Evolutionary conservation across 2,113 vertebrate genomes (phyloP).

Genomic region (Trematocara variabile): DNA sequence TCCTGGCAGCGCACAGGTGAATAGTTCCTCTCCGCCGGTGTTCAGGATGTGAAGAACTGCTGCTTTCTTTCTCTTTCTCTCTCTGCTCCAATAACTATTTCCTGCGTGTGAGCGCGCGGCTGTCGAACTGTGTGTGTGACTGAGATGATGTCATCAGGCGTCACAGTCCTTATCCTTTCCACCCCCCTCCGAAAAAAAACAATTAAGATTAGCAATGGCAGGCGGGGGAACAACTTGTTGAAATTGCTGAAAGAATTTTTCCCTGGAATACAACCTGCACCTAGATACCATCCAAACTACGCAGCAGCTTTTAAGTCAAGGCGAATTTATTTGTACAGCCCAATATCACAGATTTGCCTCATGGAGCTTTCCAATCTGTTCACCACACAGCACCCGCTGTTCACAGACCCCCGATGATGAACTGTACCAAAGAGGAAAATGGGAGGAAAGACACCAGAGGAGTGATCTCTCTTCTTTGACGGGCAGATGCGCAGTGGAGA

Average conservation of each 20-base stretch:
- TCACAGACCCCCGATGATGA: background rate
- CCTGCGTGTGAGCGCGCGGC: background rate
- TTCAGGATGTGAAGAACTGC: background rate
- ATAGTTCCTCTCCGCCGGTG: conserved; percentile 4
- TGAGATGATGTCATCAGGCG: conserved; percentile 66
- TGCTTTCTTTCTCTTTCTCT: background rate
- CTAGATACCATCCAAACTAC: background rate
- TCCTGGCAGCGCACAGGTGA: conserved; percentile 42
- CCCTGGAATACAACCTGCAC: background rate
- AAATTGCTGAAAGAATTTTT: background rate
- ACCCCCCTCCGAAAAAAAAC: background rate
- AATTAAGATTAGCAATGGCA: conserved; percentile 10
- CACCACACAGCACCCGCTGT: background rate
- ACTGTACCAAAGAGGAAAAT: background rate
- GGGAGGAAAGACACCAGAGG: background rate
- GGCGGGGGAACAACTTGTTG: conserved; percentile 48
- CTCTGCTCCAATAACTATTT: conserved; percentile 39
- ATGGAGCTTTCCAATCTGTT: background rate
- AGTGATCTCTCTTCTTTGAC: background rate
- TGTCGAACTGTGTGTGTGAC: conserved; percentile 13
- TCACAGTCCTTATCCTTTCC: conserved; percentile 1
- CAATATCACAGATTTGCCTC: background rate
- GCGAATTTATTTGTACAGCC: background rate
- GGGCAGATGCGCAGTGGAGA: background rate
- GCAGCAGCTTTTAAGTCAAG: background rate